Percentiles rank a stretch among this genome's conserved stretches.
These are phyloP conservation scores for Sylvilagus floridanus DNA, from an alignment of 2,797 vertebrate genomes.

Conservation along the genomic window DNA sequence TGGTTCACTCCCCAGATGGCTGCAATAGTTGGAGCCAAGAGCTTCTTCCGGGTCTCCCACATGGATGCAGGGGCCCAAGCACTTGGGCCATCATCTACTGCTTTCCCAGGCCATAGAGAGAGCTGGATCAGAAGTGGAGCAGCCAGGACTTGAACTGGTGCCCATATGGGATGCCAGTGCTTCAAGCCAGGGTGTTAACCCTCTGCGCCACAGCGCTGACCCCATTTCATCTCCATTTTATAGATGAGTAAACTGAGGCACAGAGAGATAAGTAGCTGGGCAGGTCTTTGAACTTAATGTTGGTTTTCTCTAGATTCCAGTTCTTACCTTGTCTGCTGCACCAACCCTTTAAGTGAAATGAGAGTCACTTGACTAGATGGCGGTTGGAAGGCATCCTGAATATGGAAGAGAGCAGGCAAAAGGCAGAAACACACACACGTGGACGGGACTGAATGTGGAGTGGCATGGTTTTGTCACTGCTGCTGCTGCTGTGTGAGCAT, in stretches of 20 bases:
- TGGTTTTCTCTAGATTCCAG: not conserved
- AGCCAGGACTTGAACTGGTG: no score
- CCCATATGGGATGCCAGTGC: no score
- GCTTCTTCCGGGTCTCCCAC: no score
- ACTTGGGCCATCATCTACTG: no score
- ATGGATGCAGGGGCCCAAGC: no score
- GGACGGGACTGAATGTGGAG: not conserved
- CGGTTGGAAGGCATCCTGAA: not conserved
- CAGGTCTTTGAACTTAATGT: not conserved
- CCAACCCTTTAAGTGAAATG: conserved; percentile 22
- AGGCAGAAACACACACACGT: not conserved
- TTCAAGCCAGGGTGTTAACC: no score
- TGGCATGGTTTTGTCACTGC: not conserved
- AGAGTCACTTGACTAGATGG: not conserved
- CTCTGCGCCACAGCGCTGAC: no score
- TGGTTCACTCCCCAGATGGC: no score
- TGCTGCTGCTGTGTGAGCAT: not conserved
- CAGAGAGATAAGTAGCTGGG: not conserved
- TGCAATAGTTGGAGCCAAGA: no score
- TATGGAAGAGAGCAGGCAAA: not conserved
- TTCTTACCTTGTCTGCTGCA: not conserved
- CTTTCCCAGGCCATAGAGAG: no score
- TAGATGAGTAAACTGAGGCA: not conserved
- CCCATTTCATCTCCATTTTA: not conserved
- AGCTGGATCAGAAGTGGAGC: no score